A percentile compares a stretch with the other conserved stretches of the same genome.
These are phyloP conservation scores for Lycophotia porphyrea DNA, from an alignment of 2,888 invertebrate genomes.

Conservation along the genomic window DNA sequence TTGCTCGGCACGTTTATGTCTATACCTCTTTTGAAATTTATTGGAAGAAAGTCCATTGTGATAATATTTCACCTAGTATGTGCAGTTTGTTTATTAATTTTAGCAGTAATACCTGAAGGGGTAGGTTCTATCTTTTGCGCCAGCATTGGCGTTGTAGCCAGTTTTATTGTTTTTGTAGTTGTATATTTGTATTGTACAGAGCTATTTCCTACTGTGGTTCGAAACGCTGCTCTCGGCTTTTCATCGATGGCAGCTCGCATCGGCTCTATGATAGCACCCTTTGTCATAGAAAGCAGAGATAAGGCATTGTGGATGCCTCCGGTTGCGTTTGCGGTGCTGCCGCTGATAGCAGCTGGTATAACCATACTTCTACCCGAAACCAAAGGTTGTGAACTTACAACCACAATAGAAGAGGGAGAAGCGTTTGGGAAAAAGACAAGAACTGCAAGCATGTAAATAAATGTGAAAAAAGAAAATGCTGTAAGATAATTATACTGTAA, in stretches of 20 bases:
- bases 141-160: constrained; percentile 93
- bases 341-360: constrained; percentile 90
- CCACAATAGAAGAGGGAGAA: constrained; percentile 95
- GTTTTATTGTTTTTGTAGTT: constrained; percentile 95
- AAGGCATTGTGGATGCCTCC: constrained; percentile 92
- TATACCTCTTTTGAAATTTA: constrained; percentile 91
- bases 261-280: constrained; percentile 96
- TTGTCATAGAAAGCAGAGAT: constrained; percentile 91
- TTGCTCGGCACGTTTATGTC: constrained; percentile 90
- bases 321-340: constrained; percentile 92
- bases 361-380: constrained; percentile 94
- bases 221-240: constrained; percentile 96
- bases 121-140: constrained; percentile 90
- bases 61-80: constrained; percentile 91
- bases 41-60: constrained; percentile 92
- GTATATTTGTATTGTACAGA: constrained; percentile 97
- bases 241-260: constrained; percentile 96
- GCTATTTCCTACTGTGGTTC: constrained; percentile 96
- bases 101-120: constrained; percentile 89
- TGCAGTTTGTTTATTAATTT: constrained; percentile 90
- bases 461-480: neutral
- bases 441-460: constrained; percentile 17
- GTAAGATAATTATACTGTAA: constrained; percentile 13
- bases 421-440: constrained; percentile 79
- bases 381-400: constrained; percentile 93